Evolutionary conservation across 2,113 vertebrate genomes (phyloP), one percentile per base, ranked within the genome.

Genomic region (Gymnocephalus cernua): DNA sequence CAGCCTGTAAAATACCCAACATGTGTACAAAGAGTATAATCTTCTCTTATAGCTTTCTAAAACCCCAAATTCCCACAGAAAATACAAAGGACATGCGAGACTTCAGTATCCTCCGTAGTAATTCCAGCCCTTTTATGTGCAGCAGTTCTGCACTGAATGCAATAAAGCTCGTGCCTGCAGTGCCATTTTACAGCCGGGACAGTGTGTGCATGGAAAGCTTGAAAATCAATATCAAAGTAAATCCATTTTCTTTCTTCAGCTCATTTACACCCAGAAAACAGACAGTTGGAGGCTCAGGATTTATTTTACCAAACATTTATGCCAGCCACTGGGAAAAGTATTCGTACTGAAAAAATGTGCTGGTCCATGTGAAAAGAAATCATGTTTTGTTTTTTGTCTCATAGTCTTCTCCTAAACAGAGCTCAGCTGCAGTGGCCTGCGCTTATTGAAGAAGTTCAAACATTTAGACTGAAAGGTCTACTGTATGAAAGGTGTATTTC

Each of bases 161-260:
- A 53, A 65, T 71, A 57, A 65, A 76, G 41, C 68, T 77, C 47
- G 21, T 66, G 44, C 64, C 83, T 77, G 61, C 35, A 29, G 78
- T 44, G 47, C 72, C 67, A 63, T 8, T 57, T 79, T 32, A 69
- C 57, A 63, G 38, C 4, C 11, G 0, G 48, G 38, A 58, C 61
- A 27, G 27, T 27, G 29, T 35, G 58, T 63, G 79, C 50, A 18
- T 38, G 15, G n/a, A 48, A 3, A 6, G 6, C 44, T 16, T 15
- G 14, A 27, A 67, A 73, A 77, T 83, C 77, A 73, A 72, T 83
- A 76, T 51, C 47, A 76, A 75, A 66, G 51, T 41, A 25, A 71
- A 71, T n/a, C 13, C 7, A 61, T 72, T 72, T 57, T 18, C 23
- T 63, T 32, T 62, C 25, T 64, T 38, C 35, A 57, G 21, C 65